Evolutionary conservation across 2,797 vertebrate genomes (phyloP), one percentile per base, ranked within the genome.

Genomic region (Melanotaenia parkinsoni): DNA sequence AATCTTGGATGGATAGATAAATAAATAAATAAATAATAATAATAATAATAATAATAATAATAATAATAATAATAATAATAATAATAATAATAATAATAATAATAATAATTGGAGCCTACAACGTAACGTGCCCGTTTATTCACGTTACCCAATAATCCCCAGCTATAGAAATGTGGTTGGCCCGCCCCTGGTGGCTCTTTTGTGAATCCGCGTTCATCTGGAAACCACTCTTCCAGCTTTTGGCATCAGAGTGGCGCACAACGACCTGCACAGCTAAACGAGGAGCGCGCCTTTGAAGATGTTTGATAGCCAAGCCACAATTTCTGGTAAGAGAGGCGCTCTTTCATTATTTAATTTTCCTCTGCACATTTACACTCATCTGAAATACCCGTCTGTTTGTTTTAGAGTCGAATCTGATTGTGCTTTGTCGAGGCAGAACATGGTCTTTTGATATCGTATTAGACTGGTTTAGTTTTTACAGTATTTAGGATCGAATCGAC

Each of bases 201-300:
- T 81, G 89, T 86, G 86, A 69, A 77, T 87, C 80, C 71, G 83
- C 75, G 83, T 87, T 84, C 79, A 78, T 62, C 86, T 87, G 86
- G 81, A 85, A 83, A 84, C 70, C 86, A 76, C 91, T 91, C 86
- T 89, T 89, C 88, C 88, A 88, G 82, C 81, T 62, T 45, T 73
- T 79, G 88, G 86, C 85, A 88, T 88, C 87, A 66, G 77, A 90
- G 92, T 87, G 88, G 89, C 90, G 88, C 92, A 91, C 90, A 72
- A 77, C 87, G 82, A 83, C 86, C 76, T 57, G 83, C 81, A 64
- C 70, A 62, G 83, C 85, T 77, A 73, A 85, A 67, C 65, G 59
- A 80, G 50, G 70, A 79, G 85, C 57, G 88, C 84, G 79, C 80
- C 79, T 82, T 81, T 65, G 78, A 87, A 83, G 75, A 92, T 87